These are phyloP conservation scores for Drosophila mercatorum DNA, from an alignment of 2,888 invertebrate genomes.

Conservation along the genomic window DNA sequence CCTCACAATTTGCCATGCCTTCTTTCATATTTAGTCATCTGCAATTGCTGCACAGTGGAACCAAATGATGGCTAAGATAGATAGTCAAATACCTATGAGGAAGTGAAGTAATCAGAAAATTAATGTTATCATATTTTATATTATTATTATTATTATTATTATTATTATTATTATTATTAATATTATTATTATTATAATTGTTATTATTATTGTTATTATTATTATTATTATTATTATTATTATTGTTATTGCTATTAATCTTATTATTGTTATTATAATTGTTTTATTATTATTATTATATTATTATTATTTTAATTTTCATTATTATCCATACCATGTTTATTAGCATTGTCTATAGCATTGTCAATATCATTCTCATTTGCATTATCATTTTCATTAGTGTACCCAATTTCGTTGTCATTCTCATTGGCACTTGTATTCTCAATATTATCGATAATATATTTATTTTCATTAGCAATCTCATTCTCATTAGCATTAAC, in stretches of 20 bases:
- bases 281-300: too few species aligned
- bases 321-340: background rate
- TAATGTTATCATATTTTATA: too few species aligned
- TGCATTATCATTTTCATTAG: background rate
- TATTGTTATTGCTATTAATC: too few species aligned
- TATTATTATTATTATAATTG: too few species aligned
- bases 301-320: background rate
- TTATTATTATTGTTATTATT: background rate
- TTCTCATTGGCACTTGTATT: background rate
- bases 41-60: constrained; percentile 45
- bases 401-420: background rate
- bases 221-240: too few species aligned
- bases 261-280: background rate
- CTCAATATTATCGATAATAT: background rate
- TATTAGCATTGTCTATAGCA: background rate
- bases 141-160: too few species aligned
- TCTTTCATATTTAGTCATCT: constrained; percentile 42
- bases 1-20: constrained; percentile 39
- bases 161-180: too few species aligned
- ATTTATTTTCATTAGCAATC: background rate
- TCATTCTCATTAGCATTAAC: background rate
- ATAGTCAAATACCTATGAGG: background rate
- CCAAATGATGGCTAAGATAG: background rate
- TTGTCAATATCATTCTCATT: background rate
- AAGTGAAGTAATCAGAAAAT: background rate